Conservation (phyloP, 30 jellyfish, hydroid and myxozoan genomes). For the Hydractinia echinata region DNA sequence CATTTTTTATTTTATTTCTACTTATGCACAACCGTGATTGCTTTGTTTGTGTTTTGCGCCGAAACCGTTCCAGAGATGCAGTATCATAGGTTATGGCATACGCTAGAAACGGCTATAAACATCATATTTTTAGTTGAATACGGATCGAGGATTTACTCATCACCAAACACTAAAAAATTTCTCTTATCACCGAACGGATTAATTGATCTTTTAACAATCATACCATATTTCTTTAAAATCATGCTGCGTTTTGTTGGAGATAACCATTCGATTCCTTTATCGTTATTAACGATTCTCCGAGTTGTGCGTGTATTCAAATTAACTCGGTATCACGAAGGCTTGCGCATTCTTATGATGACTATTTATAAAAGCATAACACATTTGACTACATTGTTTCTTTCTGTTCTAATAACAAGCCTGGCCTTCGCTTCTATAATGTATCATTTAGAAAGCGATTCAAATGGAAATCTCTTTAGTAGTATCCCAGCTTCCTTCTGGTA, state of each 20-base stretch:
- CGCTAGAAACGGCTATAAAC: constrained; percentile 39
- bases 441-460: constrained; percentile 35
- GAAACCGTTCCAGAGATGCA: constrained; percentile 45
- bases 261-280: background rate
- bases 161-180: constrained; percentile 43
- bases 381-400: constrained; percentile 42
- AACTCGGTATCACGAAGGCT: constrained; percentile 63
- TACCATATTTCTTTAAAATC: constrained; percentile 36
- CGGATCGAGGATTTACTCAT: constrained; percentile 35
- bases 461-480: constrained; percentile 36
- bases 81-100: constrained; percentile 35
- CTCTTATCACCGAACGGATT: constrained; percentile 50
- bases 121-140: constrained; percentile 60
- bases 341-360: constrained; percentile 56
- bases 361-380: constrained; percentile 58
- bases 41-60: constrained; percentile 51
- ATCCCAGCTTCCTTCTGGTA: constrained; percentile 82
- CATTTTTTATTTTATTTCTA: constrained; percentile 31
- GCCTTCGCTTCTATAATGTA: constrained; percentile 64
- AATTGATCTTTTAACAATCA: constrained; percentile 45
- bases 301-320: constrained; percentile 73
- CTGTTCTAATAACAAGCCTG: constrained; percentile 42
- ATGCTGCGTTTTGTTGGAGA: constrained; percentile 7
- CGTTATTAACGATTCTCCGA: constrained; percentile 18
- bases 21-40: constrained; percentile 29